Base-by-base conservation (phyloP, 2,797 vertebrate species). In the Acanthurus leucopareius region DNA sequence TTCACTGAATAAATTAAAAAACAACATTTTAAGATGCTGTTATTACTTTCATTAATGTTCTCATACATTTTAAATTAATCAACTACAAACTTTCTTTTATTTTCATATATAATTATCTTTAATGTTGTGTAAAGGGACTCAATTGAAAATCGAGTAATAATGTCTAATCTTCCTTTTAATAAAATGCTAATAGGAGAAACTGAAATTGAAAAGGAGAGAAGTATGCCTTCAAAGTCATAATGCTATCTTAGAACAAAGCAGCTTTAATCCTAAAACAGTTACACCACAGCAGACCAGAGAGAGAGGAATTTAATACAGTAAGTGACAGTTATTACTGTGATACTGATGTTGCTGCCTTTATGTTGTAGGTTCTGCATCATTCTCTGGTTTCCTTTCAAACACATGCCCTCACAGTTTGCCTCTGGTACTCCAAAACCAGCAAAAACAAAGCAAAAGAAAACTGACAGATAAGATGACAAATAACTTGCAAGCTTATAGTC, bases 311-410 rank as follows among this genome's bases (percentile, higher is more conserved):
- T 40, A 47, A 51, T 61, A 19, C 20, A 42, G 15, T 19, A 25
- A 49, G 63, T 65, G 70, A 66, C 44, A 19, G 16, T 35, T 61
- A 64, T 5, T 48, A 35, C 17, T 53, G 11, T 16, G 9, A 38
- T 66, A 28, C 38, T 38, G 17, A 52, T 19, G 5, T 35, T 57
- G 16, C 25, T 44, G 25, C 3, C 13, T 60, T 75, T 61, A 42
- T 19, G 25, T 4, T 32, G 28, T 32, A 32, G 28, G 28, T 32
- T 32, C 28, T 32, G 28, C 28, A 32, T 32, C 28, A 32, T 32
- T 53, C 5, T 64, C 11, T 64, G 35, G 17, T 19, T 64, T 54
- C 69, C 10, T 25, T 56, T 65, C 49, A 56, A 54, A 57, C 28
- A 49, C 15, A 45, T 51, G 14, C 52, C 44, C 45, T 17, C 62